Conservation (phyloP, 1,140 invertebrate species). For the Ooceraea biroi region DNA sequence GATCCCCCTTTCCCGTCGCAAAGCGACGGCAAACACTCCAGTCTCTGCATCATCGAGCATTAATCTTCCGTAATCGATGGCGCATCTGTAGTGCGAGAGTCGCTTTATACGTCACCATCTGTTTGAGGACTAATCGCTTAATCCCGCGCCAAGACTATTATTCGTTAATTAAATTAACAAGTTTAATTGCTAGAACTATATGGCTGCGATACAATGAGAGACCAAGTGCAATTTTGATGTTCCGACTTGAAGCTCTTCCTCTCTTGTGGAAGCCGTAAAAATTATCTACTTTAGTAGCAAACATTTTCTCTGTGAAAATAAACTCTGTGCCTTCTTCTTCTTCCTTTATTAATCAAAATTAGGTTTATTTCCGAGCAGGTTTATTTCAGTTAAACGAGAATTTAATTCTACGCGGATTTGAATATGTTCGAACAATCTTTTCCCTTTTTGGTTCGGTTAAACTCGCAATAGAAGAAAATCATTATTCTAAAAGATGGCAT, state of each 20-base stretch:
- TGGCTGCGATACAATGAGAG: background rate
- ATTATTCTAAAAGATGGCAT: conserved; percentile 1
- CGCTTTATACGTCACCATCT: conserved; percentile 8
- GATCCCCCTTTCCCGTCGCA: conserved; percentile 16
- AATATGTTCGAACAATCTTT: conserved; percentile 8
- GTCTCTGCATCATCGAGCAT: conserved; percentile 56
- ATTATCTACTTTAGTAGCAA: background rate
- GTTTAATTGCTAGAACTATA: background rate
- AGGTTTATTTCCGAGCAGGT: background rate
- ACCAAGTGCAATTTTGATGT: background rate
- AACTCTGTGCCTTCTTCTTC: background rate
- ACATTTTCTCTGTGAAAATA: background rate
- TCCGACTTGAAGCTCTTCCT: background rate
- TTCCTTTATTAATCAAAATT: background rate
- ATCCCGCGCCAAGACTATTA: background rate
- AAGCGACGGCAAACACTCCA: conserved; percentile 42
- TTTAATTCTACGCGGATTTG: conserved; percentile 26
- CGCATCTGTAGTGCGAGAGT: conserved; percentile 9
- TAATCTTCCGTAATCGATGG: conserved; percentile 44
- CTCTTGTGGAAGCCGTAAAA: background rate
- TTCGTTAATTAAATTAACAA: conserved; percentile 15
- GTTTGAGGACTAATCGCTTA: conserved; percentile 25
- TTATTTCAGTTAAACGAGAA: background rate
- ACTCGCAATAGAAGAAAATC: background rate
- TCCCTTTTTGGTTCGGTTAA: background rate